Percentiles rank a stretch among this genome's conserved stretches.
Evolutionary conservation across 1,140 invertebrate species (phyloP).

Genomic region (Papilio polytes): DNA sequence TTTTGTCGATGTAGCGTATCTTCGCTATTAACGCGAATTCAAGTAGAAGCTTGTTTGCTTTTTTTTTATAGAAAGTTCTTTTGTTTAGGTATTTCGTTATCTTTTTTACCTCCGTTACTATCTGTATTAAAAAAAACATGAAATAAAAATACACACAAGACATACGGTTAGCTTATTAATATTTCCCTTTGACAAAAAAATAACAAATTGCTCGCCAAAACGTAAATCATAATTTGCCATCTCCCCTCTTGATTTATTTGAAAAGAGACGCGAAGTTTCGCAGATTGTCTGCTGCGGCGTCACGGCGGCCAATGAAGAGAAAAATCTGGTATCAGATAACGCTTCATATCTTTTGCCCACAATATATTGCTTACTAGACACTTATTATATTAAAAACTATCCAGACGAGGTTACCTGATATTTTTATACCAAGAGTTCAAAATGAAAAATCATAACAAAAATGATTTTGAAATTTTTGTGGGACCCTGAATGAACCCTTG

Average conservation of each 20-base stretch:
- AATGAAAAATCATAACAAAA: neutral
- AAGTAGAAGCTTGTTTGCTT: too few species aligned
- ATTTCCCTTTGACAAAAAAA: conserved; percentile 18
- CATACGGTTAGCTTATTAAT: neutral
- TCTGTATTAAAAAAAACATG: neutral
- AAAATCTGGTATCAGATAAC: conserved; percentile 6
- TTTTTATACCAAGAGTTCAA: neutral
- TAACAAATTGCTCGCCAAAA: conserved; percentile 22
- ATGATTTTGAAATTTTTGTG: neutral
- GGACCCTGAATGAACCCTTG: neutral
- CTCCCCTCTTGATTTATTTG: conserved; percentile 20
- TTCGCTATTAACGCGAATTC: too few species aligned
- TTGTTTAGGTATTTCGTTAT: too few species aligned
- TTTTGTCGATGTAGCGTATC: too few species aligned
- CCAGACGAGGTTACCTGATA: neutral
- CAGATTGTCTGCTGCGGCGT: conserved; percentile 4
- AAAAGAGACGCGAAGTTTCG: conserved; percentile 9
- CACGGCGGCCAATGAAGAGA: neutral
- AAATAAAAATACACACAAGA: neutral
- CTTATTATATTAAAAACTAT: neutral
- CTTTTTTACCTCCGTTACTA: neutral
- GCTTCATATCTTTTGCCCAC: neutral
- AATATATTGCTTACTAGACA: neutral
- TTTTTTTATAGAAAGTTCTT: too few species aligned
- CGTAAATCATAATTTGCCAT: conserved; percentile 29